Base-by-base conservation (phyloP, 1,140 invertebrate species). In the Teleopsis dalmanni region DNA sequence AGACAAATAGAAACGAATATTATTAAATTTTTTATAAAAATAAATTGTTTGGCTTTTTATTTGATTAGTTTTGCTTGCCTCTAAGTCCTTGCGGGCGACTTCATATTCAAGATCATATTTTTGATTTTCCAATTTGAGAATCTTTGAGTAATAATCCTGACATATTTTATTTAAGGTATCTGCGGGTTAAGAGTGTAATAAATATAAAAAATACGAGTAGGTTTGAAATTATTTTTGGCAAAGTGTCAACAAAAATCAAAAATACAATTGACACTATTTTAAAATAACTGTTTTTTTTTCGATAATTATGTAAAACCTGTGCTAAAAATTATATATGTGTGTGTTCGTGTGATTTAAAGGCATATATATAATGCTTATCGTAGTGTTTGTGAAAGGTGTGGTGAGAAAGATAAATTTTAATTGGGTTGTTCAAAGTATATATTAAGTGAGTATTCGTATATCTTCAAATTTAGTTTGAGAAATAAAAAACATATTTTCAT, bases 21-120 rank as follows among this genome's bases (percentile, higher is more conserved):
- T n/a, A n/a, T n/a, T n/a, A n/a, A n/a, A n/a, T n/a, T n/a, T n/a
- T n/a, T n/a, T n/a, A n/a, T n/a, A n/a, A n/a, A n/a, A n/a, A n/a
- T n/a, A n/a, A n/a, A n/a, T n/a, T n/a, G n/a, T n/a, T n/a, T n/a
- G n/a, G n/a, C n/a, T n/a, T n/a, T n/a, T n/a, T n/a, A n/a, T n/a
- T n/a, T n/a, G n/a, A n/a, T n/a, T n/a, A n/a, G n/a, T n/a, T n/a
- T 43, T 50, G 70, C 77, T 78, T 78, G 88, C 86, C 86, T 88
- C 91, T 71, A 84, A 81, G 74, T 92, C 89, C 83, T 91, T 95
- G 75, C 82, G 85, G 74, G 86, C 81, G 73, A 96, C 91, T 77
- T 91, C 87, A 75, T 84, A 84, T 78, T 98, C 94, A 78, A 94
- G 81, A 81, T 98, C 94, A 79, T 93, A 96, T 80, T 96, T 95